Conservation (phyloP, 2,113 vertebrate species). For the Pungitius pungitius region DNA sequence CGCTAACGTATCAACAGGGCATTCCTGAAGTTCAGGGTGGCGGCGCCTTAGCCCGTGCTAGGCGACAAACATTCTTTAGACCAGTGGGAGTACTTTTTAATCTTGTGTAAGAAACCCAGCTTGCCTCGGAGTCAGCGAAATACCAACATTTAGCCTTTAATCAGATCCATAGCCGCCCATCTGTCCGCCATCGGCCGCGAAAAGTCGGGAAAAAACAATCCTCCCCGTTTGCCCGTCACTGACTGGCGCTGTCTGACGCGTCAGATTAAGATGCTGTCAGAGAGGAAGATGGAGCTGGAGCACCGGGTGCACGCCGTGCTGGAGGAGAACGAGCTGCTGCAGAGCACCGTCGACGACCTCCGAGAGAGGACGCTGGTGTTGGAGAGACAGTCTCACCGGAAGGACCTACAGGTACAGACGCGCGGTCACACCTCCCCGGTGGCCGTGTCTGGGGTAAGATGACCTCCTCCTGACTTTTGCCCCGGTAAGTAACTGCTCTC, state of each 20-base stretch:
- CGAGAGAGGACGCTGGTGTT: constrained; percentile 90
- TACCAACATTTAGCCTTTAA: constrained; percentile 31
- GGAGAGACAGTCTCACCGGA: constrained; percentile 90
- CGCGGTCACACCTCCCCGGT: too few relatives aligned
- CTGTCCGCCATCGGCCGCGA: background rate
- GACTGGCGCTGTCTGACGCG: constrained; percentile 17
- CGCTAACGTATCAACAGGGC: constrained; percentile 44
- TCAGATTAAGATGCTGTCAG: constrained; percentile 96
- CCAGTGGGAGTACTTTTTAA: constrained; percentile 72
- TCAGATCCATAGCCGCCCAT: constrained; percentile 16
- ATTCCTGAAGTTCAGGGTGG: constrained; percentile 74
- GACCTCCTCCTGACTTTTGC: too few relatives aligned
- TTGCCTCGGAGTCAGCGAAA: constrained; percentile 38
- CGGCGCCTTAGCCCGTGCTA: constrained; percentile 58
- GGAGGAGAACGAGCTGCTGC: constrained; percentile 93
- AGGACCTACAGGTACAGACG: constrained; percentile 89
- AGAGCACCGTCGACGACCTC: constrained; percentile 89
- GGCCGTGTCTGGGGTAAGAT: too few relatives aligned
- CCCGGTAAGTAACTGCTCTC: too few relatives aligned
- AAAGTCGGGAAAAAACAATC: constrained; percentile 1
- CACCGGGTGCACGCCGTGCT: constrained; percentile 86
- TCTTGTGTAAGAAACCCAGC: constrained; percentile 60
- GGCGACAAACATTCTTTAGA: constrained; percentile 76
- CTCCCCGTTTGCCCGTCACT: constrained; percentile 14
- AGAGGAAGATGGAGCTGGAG: constrained; percentile 93